Conservation (phyloP, 1,140 invertebrate species). For the Halesus radiatus region DNA sequence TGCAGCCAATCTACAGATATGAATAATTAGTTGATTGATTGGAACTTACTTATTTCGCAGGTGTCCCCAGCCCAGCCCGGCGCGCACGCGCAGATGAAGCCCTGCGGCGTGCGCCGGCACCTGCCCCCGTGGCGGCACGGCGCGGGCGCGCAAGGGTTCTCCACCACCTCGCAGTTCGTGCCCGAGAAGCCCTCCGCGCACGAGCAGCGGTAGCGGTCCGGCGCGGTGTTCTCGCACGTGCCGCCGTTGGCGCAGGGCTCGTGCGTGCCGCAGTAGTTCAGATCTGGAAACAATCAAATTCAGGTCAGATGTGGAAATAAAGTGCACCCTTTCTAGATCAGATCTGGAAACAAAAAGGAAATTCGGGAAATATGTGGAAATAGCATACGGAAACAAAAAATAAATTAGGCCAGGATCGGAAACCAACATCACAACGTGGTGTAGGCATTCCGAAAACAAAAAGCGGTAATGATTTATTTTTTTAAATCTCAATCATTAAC, state of each 20-base stretch:
- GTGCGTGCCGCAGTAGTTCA: conserved; percentile 98
- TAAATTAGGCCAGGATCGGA: too few relatives aligned
- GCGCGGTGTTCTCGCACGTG: conserved; percentile 94
- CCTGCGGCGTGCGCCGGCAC: conserved; percentile 68
- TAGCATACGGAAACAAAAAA: too few relatives aligned
- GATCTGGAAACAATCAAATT: conserved; percentile 74
- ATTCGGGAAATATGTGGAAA: too few relatives aligned
- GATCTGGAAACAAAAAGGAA: too few relatives aligned
- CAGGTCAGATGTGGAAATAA: too few relatives aligned
- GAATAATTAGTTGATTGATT: neutral
- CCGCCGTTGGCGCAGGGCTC: conserved; percentile 96
- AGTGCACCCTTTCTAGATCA: too few relatives aligned
- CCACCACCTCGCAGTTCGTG: conserved; percentile 90
- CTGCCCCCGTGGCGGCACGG: conserved; percentile 90
- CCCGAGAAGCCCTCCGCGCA: conserved; percentile 94
- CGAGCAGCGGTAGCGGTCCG: conserved; percentile 91
- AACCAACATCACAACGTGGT: too few relatives aligned
- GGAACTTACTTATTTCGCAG: conserved; percentile 80
- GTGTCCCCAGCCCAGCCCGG: conserved; percentile 87
- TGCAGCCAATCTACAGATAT: too few relatives aligned
- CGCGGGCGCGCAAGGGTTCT: conserved; percentile 90
- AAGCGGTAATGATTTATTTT: too few relatives aligned
- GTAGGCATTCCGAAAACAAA: too few relatives aligned
- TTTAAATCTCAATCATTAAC: too few relatives aligned
- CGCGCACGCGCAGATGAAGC: conserved; percentile 85